Evolutionary conservation across 35 echinoderm and acorn worm genomes (phyloP), one percentile per base, ranked within the genome.

Genomic region (Strongylocentrotus purpuratus): DNA sequence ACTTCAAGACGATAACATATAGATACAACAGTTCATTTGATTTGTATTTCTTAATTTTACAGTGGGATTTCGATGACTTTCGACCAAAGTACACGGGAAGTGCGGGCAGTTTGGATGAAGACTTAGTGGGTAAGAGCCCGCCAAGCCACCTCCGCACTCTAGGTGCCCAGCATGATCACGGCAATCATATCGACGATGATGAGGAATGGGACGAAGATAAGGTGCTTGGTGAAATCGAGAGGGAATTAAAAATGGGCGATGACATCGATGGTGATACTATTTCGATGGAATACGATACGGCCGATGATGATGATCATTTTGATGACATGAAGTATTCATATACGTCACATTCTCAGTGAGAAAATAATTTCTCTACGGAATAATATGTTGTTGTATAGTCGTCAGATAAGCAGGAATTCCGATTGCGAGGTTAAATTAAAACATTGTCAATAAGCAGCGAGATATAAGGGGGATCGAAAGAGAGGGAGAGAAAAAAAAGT

Each of bases 31-130:
- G 17, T 11, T 59, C 17, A 17, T 59, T 59, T 59, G 65, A 22
- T n/a, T 41, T 46, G 4, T 33, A 5, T 45, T 89, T 31, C 7
- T 31, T n/a, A 8, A 13, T 91, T 89, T 17, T 55, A 25, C 31
- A 93, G 91, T 93, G 91, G 91, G 91, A 93, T 58, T 93, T 93
- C 31, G 48, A 93, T 33, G 91, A 93, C n/a, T 28, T 93, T 58
- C 91, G 91, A 32, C 91, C 91, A 0, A 93, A 93, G 46, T 93
- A 93, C 91, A 58, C 46, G n/a, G 91, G 46, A 4, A 46, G 45
- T 15, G 91, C 35, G 5, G 45, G 22, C 1, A 45, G 58, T 33
- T 17, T 31, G 14, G 48, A 48, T 17, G 91, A 58, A 22, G 20
- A 14, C 11, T 33, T 45, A 9, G 4, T 17, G 33, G 9, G 3